phyloP scores from a whole-genome alignment of 92 coral and sea anemone species.

The Umimayanthus chanpuru region DNA sequence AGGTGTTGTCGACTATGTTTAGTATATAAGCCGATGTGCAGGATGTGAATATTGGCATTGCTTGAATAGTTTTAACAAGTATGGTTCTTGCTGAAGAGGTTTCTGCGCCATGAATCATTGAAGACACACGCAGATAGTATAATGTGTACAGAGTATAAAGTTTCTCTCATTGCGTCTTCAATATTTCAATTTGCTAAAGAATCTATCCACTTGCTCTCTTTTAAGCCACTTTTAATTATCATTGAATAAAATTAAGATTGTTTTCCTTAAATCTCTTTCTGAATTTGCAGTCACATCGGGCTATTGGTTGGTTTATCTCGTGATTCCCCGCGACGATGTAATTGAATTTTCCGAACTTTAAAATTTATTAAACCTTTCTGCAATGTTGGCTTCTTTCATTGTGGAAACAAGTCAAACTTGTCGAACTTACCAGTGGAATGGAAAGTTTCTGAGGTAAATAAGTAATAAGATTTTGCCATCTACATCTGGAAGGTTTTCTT shows the following conservation, averaged over 20 bases:
- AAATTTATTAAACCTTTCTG: background rate
- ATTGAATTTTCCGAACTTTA: slow-evolving; percentile 2
- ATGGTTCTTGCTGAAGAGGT: background rate
- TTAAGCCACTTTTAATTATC: slow-evolving; percentile 1
- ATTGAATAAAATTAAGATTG: background rate
- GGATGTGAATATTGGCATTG: background rate
- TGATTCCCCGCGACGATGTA: slow-evolving; percentile 19
- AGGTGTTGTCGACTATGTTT: background rate
- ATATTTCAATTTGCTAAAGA: background rate
- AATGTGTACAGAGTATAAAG: background rate
- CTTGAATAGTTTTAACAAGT: background rate
- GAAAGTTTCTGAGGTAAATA: background rate
- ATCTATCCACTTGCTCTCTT: background rate
- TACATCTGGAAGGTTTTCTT: background rate
- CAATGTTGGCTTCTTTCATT: background rate
- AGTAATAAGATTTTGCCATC: background rate
- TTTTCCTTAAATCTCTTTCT: too few species aligned
- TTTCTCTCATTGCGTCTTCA: background rate
- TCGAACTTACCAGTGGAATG: background rate
- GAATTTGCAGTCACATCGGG: background rate
- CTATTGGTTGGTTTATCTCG: slow-evolving; percentile 15
- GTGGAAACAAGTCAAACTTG: background rate
- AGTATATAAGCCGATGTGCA: background rate
- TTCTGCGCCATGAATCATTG: background rate
- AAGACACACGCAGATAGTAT: background rate